Percentiles rank a stretch among this genome's conserved stretches.
Evolutionary conservation across 2,888 invertebrate genomes (phyloP).

Genomic region (Drosophila nr. perissopoda): DNA sequence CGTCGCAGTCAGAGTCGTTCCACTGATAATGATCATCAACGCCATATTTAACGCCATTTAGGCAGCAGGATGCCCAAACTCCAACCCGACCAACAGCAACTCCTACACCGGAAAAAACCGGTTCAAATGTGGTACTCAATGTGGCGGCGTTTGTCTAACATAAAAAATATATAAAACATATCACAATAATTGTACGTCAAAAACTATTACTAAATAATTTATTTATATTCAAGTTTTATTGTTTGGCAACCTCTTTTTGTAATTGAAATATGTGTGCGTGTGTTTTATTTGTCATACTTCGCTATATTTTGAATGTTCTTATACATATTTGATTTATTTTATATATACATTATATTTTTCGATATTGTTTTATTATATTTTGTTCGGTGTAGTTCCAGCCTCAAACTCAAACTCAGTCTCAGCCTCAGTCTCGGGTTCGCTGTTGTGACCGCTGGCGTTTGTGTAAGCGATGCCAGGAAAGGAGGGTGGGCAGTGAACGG

Average conservation of each 20-base stretch:
- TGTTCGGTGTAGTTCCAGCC: conserved; percentile 1
- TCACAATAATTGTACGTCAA: not conserved
- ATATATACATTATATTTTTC: not conserved
- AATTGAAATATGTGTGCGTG: not conserved
- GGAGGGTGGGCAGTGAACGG: not conserved
- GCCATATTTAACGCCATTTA: conserved; percentile 80
- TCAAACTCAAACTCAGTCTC: not conserved
- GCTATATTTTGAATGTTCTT: not conserved
- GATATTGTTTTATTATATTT: not conserved
- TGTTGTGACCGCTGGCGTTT: conserved; percentile 39
- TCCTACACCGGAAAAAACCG: conserved; percentile 1
- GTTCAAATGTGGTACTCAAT: not conserved
- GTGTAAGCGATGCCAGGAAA: conserved; percentile 20
- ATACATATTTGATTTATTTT: not conserved
- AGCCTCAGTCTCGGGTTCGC: conserved; percentile 12
- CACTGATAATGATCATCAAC: conserved; percentile 73
- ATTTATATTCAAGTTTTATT: not conserved
- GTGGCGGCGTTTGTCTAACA: not conserved
- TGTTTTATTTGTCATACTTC: not conserved
- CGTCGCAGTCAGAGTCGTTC: conserved; percentile 35
- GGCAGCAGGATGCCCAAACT: conserved; percentile 60
- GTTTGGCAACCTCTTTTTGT: not conserved
- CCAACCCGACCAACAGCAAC: conserved; percentile 19
- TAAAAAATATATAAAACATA: not conserved
- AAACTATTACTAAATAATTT: not conserved